Conservation (phyloP, 2,797 vertebrate species). For the Spheniscus humboldti region DNA sequence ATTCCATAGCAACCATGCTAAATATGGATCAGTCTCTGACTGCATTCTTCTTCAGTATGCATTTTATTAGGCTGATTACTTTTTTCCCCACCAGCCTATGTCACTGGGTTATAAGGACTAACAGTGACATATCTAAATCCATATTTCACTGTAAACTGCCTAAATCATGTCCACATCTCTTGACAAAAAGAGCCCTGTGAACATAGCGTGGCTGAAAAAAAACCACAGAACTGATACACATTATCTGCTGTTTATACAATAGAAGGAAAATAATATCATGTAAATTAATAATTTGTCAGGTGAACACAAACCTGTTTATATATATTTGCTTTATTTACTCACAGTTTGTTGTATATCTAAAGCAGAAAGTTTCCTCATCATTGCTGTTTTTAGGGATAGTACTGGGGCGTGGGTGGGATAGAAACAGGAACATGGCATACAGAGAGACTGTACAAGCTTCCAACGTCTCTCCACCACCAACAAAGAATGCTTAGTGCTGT, state of each 20-base stretch:
- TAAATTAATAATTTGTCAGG: neutral
- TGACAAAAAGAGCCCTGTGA: neutral
- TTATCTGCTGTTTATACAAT: neutral
- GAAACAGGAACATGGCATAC: neutral
- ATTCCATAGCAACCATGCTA: slow-evolving; percentile 21
- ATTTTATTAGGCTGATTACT: neutral
- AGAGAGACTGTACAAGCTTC: neutral
- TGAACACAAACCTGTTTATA: neutral
- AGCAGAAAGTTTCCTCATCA: neutral
- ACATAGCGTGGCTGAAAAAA: neutral
- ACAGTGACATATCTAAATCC: neutral
- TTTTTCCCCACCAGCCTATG: neutral
- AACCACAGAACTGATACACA: neutral
- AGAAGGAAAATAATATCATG: neutral
- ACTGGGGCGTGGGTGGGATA: neutral
- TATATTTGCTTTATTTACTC: neutral
- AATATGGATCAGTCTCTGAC: neutral
- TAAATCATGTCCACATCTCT: neutral
- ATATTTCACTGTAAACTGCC: neutral
- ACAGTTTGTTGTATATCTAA: neutral
- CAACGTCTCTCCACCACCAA: neutral
- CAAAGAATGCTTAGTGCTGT: neutral
- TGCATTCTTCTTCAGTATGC: neutral
- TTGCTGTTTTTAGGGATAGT: neutral
- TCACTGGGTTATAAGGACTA: neutral